Conservation (phyloP, 2,888 invertebrate species). For the Trichopria drosophilae region DNA sequence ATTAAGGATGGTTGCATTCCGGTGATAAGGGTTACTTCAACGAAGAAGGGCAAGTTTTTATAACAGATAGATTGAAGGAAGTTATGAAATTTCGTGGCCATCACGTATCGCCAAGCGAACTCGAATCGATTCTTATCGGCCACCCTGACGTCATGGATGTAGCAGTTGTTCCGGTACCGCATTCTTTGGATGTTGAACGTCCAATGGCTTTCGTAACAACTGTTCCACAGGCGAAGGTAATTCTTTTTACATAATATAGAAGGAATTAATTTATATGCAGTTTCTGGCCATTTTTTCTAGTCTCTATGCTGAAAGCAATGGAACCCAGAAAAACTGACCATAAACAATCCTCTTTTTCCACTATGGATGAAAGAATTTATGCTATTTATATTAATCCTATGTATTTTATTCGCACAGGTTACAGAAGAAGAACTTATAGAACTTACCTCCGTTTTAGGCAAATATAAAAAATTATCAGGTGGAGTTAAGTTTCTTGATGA, state of each 20-base stretch:
- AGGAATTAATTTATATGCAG: too few species aligned
- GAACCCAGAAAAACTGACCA: too few species aligned
- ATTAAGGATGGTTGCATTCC: constrained; percentile 51
- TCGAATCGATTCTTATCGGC: constrained; percentile 43
- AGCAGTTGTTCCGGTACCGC: constrained; percentile 46
- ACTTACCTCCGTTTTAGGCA: constrained; percentile 40
- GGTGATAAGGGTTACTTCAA: constrained; percentile 52
- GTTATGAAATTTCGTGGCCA: constrained; percentile 48
- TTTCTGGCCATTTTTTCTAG: too few species aligned
- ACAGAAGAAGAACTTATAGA: constrained; percentile 44
- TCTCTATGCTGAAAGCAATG: too few species aligned
- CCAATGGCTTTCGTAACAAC: constrained; percentile 48
- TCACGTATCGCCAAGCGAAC: constrained; percentile 49
- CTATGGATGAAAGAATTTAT: too few species aligned
- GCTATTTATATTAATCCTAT: too few species aligned
- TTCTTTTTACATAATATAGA: too few species aligned
- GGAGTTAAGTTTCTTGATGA: constrained; percentile 46
- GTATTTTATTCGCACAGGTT: too few species aligned
- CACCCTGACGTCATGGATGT: constrained; percentile 48
- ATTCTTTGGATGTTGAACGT: constrained; percentile 44
- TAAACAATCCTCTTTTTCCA: too few species aligned
- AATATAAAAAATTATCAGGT: constrained; percentile 42
- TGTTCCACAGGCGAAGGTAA: constrained; percentile 36
- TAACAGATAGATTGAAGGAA: constrained; percentile 50
- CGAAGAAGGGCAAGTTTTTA: constrained; percentile 47